Evolutionary conservation across 2,888 invertebrate genomes (phyloP).

Genomic region (Acanthosepion esculentum): DNA sequence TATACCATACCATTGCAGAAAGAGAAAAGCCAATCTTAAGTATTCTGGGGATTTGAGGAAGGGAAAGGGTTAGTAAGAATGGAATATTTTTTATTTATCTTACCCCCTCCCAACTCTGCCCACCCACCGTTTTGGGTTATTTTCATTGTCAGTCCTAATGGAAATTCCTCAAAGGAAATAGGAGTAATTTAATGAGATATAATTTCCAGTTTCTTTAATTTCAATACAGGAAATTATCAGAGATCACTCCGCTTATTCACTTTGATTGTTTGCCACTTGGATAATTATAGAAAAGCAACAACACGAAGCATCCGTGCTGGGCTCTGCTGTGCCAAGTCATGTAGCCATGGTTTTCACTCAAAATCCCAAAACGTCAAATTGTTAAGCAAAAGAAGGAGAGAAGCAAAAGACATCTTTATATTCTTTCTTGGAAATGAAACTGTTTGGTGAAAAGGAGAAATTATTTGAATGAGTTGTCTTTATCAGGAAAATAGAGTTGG

Average conservation of each 20-base stretch:
- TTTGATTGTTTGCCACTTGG: neutral
- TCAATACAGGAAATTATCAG: neutral
- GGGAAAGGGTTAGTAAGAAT: too few relatives aligned
- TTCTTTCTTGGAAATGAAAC: neutral
- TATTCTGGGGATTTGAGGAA: too few relatives aligned
- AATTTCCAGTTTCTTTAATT: constrained; percentile 33
- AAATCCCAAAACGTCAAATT: neutral
- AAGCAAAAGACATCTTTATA: neutral
- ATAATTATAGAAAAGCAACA: constrained; percentile 33
- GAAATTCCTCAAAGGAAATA: neutral
- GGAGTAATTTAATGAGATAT: constrained; percentile 20
- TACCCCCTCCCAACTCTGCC: neutral
- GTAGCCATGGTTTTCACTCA: neutral
- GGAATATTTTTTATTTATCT: too few relatives aligned
- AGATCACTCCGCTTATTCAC: neutral
- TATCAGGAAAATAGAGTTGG: neutral
- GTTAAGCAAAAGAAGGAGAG: neutral
- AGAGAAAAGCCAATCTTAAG: too few relatives aligned
- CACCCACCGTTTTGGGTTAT: neutral
- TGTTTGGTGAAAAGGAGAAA: neutral
- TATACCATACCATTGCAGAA: too few relatives aligned
- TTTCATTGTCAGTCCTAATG: constrained; percentile 15
- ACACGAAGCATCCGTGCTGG: neutral
- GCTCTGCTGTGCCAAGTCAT: neutral
- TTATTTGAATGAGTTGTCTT: neutral